phyloP scores from a whole-genome alignment of 2,113 vertebrate genomes.

The Syrrhaptes paradoxus region DNA sequence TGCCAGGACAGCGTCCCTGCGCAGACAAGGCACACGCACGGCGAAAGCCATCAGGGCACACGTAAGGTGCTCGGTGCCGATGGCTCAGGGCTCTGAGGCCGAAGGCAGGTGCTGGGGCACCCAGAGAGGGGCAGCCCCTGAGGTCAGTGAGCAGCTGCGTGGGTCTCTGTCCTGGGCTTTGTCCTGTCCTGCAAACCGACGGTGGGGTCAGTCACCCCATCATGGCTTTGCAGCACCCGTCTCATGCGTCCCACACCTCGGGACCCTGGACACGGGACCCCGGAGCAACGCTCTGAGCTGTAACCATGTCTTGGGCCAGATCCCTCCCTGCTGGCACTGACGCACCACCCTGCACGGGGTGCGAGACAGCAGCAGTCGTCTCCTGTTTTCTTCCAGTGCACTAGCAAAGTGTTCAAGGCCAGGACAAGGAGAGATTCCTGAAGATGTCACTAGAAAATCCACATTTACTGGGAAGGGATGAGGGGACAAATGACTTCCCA shows the following conservation, averaged over 20 bases:
- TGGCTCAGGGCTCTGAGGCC: background rate
- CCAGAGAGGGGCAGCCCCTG: background rate
- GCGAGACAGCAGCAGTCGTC: background rate
- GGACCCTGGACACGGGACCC: background rate
- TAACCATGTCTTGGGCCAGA: background rate
- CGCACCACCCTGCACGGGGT: background rate
- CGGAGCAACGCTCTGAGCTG: background rate
- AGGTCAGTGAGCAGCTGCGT: background rate
- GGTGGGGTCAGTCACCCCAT: background rate
- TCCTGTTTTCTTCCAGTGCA: background rate
- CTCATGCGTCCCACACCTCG: background rate
- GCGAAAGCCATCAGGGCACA: background rate
- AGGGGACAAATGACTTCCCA: background rate
- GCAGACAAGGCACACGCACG: rapidly evolving
- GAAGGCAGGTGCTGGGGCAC: background rate
- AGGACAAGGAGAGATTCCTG: background rate
- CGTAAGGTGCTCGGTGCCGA: rapidly evolving
- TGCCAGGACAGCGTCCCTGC: background rate
- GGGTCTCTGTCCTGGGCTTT: background rate
- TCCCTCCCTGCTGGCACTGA: background rate
- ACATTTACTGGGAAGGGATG: background rate
- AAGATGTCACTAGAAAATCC: background rate
- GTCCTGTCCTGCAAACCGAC: background rate
- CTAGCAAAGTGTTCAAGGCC: background rate
- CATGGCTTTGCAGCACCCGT: background rate